phyloP scores from a whole-genome alignment of 1,140 invertebrate species.

The Nasonia vitripennis region DNA sequence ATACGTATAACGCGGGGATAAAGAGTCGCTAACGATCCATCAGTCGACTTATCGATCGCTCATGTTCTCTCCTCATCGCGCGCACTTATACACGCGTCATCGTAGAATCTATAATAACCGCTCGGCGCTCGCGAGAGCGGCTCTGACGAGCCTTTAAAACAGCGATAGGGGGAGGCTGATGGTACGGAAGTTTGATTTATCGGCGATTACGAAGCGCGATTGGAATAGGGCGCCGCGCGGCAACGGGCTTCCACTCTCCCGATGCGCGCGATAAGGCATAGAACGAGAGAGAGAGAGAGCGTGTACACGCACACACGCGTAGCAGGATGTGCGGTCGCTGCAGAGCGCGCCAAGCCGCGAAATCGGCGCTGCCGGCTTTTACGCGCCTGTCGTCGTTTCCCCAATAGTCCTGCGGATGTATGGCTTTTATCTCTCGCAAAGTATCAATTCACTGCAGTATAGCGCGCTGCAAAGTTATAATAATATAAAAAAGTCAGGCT shows the following conservation, averaged over 20 bases:
- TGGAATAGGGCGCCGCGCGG: constrained; percentile 49
- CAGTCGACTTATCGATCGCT: not conserved
- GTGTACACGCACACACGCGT: not conserved
- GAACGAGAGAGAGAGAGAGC: not conserved
- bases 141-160: constrained; percentile 17
- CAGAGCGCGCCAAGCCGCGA: constrained; percentile 20
- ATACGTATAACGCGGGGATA: not conserved
- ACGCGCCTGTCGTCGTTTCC: constrained; percentile 4
- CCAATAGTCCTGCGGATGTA: constrained; percentile 9
- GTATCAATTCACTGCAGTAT: not conserved
- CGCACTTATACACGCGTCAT: not conserved
- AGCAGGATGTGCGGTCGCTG: not conserved
- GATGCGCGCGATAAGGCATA: not conserved
- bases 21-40: not conserved
- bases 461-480: too few relatives aligned
- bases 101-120: constrained; percentile 5
- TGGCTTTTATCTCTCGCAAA: not conserved
- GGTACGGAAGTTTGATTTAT: constrained; percentile 64
- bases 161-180: constrained; percentile 25
- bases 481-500: constrained; percentile 71
- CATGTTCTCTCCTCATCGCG: too few relatives aligned
- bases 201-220: constrained; percentile 66
- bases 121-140: too few relatives aligned
- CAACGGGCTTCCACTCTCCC: not conserved
- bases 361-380: constrained; percentile 5